A percentile compares a stretch with the other conserved stretches of the same genome.
Evolutionary conservation across 2,113 vertebrate genomes (phyloP).

Genomic region (Holacanthus passer): DNA sequence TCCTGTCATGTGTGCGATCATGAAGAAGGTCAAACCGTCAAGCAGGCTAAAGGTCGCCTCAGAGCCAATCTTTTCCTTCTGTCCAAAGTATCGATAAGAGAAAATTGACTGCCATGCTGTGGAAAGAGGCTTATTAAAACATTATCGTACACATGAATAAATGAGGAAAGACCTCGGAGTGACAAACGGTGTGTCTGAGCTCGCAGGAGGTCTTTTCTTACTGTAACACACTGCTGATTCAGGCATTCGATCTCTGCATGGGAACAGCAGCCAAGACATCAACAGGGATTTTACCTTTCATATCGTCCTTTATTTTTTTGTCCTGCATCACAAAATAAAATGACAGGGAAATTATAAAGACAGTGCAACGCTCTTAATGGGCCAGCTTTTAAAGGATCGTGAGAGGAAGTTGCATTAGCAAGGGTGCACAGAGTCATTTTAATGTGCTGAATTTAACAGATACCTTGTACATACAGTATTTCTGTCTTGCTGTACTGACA

Average conservation of each 20-base stretch:
- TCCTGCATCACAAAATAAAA: background rate
- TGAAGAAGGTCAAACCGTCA: conserved; percentile 51
- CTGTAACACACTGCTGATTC: background rate
- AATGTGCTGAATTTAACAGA: conserved; percentile 25
- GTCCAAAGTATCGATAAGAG: conserved; percentile 59
- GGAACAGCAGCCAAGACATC: too few relatives aligned
- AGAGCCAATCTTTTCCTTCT: conserved; percentile 36
- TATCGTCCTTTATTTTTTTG: too few relatives aligned
- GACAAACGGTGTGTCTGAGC: background rate
- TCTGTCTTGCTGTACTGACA: conserved; percentile 29
- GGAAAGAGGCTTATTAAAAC: conserved; percentile 42
- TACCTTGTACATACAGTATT: conserved; percentile 12
- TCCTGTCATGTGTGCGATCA: conserved; percentile 44
- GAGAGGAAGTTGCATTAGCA: background rate
- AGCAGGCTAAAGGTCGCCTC: conserved; percentile 59
- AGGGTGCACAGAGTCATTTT: background rate
- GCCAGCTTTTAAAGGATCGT: background rate
- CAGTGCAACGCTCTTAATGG: background rate
- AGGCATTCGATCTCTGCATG: background rate
- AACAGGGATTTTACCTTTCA: background rate
- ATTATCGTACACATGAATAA: background rate
- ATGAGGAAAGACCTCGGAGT: background rate
- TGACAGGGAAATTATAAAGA: background rate
- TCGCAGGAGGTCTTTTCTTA: background rate
- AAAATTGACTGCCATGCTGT: conserved; percentile 23